Evolutionary conservation across 2,797 vertebrate genomes (phyloP).

Genomic region (Hydrolagus colliei): DNA sequence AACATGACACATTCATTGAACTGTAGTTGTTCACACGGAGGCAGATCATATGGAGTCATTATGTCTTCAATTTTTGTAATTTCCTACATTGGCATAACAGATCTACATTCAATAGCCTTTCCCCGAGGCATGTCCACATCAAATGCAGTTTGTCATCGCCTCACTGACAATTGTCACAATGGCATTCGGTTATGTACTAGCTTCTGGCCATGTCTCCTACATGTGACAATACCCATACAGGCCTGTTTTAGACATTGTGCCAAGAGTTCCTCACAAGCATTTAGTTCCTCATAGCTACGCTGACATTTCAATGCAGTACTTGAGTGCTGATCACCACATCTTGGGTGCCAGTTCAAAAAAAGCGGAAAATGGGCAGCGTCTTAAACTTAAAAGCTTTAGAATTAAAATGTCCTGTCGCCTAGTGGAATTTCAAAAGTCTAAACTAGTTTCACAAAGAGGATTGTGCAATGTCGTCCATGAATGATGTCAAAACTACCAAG

Average conservation of each 20-base stretch:
- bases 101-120: background rate
- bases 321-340: too few relatives aligned
- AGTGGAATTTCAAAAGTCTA: background rate
- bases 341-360: too few relatives aligned
- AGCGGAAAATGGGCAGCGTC: too few relatives aligned
- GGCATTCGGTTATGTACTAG: too few relatives aligned
- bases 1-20: background rate
- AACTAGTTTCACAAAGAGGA: background rate
- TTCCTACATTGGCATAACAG: background rate
- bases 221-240: too few relatives aligned
- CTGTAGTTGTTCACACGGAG: background rate
- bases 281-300: too few relatives aligned
- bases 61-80: conserved; percentile 16
- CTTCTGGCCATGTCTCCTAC: too few relatives aligned
- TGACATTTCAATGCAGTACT: too few relatives aligned
- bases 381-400: background rate
- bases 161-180: too few relatives aligned
- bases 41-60: background rate
- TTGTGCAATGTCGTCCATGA: background rate
- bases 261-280: too few relatives aligned
- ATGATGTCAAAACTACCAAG: background rate
- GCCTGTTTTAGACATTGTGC: too few relatives aligned
- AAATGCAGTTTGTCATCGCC: background rate
- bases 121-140: background rate
- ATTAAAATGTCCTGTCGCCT: background rate